Evolutionary conservation across 1,140 invertebrate genomes (phyloP).

Genomic region (Wasmannia auropunctata): DNA sequence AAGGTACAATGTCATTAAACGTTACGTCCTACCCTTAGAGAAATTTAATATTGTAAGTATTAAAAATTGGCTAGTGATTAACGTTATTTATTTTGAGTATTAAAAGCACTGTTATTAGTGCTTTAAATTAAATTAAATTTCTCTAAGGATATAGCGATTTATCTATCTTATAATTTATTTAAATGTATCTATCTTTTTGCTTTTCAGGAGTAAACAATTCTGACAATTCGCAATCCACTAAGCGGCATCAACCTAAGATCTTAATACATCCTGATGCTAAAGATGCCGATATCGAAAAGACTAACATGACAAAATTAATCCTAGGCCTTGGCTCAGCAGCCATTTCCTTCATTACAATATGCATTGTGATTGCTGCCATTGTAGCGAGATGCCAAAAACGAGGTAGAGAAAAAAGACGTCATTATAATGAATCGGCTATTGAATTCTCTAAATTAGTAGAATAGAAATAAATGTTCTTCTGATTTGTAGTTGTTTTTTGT

Average conservation of each 20-base stretch:
- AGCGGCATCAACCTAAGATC: conserved; percentile 65
- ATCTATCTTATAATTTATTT: not conserved
- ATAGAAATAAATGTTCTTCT: conserved; percentile 59
- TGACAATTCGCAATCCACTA: conserved; percentile 40
- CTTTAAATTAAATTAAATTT: too few species aligned
- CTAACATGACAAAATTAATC: conserved; percentile 66
- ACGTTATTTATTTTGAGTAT: too few species aligned
- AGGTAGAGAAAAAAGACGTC: conserved; percentile 78
- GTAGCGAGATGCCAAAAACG: conserved; percentile 82
- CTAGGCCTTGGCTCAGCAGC: conserved; percentile 75
- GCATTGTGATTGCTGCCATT: conserved; percentile 78
- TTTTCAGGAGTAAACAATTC: conserved; percentile 62
- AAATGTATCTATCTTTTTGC: conserved; percentile 6
- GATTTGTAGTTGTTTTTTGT: conserved; percentile 37
- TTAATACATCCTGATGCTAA: conserved; percentile 65
- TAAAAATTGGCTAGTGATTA: too few species aligned
- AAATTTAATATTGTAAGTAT: too few species aligned
- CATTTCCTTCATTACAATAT: conserved; percentile 78
- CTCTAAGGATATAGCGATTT: too few species aligned
- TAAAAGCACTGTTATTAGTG: too few species aligned
- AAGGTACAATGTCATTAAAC: conserved; percentile 74
- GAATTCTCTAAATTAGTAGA: conserved; percentile 82
- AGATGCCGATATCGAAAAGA: conserved; percentile 57
- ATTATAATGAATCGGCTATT: conserved; percentile 75
- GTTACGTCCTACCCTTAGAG: too few species aligned